Evolutionary conservation across 2,888 invertebrate genomes (phyloP), one percentile per base, ranked within the genome.

Genomic region (Meandrusa payeni): DNA sequence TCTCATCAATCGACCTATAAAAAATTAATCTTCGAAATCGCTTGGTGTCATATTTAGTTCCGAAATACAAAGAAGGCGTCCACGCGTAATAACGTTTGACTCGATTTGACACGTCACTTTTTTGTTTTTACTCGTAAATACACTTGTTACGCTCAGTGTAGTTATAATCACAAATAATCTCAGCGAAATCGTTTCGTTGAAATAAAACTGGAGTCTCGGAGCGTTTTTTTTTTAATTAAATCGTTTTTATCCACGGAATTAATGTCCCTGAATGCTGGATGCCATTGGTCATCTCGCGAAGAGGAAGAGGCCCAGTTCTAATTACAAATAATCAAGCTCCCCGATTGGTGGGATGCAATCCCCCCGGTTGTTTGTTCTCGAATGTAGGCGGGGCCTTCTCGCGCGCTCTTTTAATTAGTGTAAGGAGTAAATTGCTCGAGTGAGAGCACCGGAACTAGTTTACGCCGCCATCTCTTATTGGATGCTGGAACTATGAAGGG

Each of bases 401-500:
- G 77, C 81, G 82, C 83, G 74, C 82, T 81, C 82, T 88, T 88
- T 88, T 88, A 88, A 88, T 88, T 88, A 88, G 87, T 86, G 82
- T 76, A 83, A 87, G 85, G 88, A 87, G 87, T 87, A 88, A 88
- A 88, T 88, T 88, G 88, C 74, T 81, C 69, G 81, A 78, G 80
- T 78, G 87, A 83, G 82, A 69, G 68, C 74, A 73, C 70, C 55
- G 55, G 57, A 54, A 53, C 56, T 82, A 81, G 81, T 80, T 80
- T 74, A 61, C 61, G 69, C 66, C 83, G 82, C 82, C 86, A 83
- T 78, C 86, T 83, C 81, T 80, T 79, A 83, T 81, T 82, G 86
- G 83, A 77, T 75, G 79, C 69, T 69, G 72, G 67, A 70, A 82
- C 78, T 80, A 76, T 61, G 61, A 65, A 68, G 65, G 67, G 63